These are phyloP conservation scores for Etheostoma cragini DNA, from an alignment of 2,113 vertebrate genomes.

Conservation along the genomic window DNA sequence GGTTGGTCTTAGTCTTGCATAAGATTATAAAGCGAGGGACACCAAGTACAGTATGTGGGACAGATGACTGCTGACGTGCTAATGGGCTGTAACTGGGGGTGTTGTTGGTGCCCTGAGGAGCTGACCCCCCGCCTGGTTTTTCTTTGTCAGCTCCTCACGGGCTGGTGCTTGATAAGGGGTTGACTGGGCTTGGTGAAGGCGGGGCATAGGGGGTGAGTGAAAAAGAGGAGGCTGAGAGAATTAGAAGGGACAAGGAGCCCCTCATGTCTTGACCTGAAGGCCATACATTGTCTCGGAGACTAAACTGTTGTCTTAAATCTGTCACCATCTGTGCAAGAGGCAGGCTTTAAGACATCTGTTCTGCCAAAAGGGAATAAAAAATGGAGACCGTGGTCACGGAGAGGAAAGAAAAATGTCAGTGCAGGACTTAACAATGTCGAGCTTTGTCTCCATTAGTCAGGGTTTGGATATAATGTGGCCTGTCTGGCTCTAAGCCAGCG, in stretches of 20 bases:
- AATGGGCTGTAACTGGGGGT: conserved; percentile 68
- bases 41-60: conserved; percentile 60
- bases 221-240: conserved; percentile 35
- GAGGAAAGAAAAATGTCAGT: not conserved
- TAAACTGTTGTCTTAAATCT: conserved; percentile 56
- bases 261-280: conserved; percentile 60
- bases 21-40: conserved; percentile 41
- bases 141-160: conserved; percentile 64
- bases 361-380: conserved; percentile 40
- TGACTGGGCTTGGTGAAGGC: conserved; percentile 53
- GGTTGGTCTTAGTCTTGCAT: conserved; percentile 25
- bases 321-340: conserved; percentile 17
- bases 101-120: conserved; percentile 61
- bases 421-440: conserved; percentile 27
- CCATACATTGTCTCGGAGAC: conserved; percentile 32
- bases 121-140: conserved; percentile 52
- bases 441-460: conserved; percentile 27
- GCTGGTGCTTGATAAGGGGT: conserved; percentile 59
- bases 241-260: conserved; percentile 42
- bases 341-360: not conserved
- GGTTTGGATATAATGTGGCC: conserved; percentile 16
- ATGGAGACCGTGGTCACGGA: conserved; percentile 29
- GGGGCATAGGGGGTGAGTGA: conserved; percentile 19
- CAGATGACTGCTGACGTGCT: conserved; percentile 67
- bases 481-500: conserved; percentile 10